Evolutionary conservation across 2,888 invertebrate species (phyloP).

Genomic region (Drosophila atroscutellata): DNA sequence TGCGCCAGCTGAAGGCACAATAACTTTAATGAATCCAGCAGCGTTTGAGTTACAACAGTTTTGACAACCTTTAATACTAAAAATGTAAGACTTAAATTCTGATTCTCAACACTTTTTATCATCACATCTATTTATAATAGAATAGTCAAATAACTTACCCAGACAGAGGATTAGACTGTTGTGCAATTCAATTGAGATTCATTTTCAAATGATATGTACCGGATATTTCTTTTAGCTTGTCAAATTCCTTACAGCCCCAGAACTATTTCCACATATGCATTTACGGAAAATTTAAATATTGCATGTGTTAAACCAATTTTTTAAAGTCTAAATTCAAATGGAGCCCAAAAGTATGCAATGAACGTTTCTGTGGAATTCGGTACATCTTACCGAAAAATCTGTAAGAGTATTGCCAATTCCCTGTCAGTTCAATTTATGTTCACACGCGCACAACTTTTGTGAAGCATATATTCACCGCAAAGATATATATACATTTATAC

Average conservation of each 20-base stretch:
- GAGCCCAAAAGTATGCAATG: background rate
- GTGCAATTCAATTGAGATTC: background rate
- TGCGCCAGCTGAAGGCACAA: background rate
- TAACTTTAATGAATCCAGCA: background rate
- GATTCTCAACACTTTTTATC: background rate
- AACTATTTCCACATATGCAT: background rate
- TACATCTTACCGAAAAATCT: too few species aligned
- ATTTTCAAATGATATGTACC: background rate
- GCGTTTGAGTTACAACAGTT: background rate
- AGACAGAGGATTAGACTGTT: background rate
- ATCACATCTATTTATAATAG: background rate
- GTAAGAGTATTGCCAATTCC: constrained; percentile 23
- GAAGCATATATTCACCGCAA: constrained; percentile 51
- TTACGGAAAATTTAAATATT: background rate
- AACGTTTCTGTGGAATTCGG: background rate
- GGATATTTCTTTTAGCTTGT: background rate
- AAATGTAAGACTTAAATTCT: background rate
- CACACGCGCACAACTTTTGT: constrained; percentile 36
- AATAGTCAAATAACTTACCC: background rate
- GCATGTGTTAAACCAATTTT: background rate
- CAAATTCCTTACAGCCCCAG: background rate
- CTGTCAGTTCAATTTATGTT: constrained; percentile 1
- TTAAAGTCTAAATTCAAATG: background rate
- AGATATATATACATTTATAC: background rate
- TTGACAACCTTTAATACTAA: background rate